phyloP scores from a whole-genome alignment of 2,113 vertebrate species.

The Chamaetylas fuelleborni region DNA sequence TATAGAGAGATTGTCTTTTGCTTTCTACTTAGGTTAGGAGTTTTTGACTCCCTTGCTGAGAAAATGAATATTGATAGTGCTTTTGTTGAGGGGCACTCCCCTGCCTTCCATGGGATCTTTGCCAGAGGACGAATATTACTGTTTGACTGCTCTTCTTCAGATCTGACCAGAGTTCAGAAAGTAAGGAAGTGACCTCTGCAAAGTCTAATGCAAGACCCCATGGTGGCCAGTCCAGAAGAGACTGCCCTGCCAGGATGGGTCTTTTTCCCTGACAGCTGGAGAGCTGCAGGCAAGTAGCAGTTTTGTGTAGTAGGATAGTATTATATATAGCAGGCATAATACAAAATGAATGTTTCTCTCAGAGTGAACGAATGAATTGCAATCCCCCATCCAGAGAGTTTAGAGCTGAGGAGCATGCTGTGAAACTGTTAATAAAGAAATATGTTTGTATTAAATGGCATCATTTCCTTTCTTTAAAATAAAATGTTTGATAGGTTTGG shows the following conservation, averaged over 20 bases:
- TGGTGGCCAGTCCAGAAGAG: not conserved
- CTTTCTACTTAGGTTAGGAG: not conserved
- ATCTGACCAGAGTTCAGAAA: not conserved
- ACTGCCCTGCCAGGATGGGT: not conserved
- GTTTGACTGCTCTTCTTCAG: not conserved
- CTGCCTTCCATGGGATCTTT: not conserved
- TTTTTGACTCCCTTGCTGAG: not conserved
- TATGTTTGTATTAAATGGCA: not conserved
- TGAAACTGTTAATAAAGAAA: constrained; percentile 31
- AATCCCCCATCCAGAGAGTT: not conserved
- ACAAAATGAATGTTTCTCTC: not conserved
- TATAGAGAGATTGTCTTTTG: not conserved
- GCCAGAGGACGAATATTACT: not conserved
- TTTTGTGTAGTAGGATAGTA: not conserved
- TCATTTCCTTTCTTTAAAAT: not conserved
- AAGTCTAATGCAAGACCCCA: not conserved
- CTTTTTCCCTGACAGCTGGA: not conserved
- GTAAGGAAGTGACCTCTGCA: not conserved
- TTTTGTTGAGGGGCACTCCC: not conserved
- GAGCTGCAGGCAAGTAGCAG: not conserved
- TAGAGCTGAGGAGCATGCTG: not conserved
- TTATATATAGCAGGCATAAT: not conserved
- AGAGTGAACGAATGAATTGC: not conserved
- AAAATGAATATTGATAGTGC: accelerated
- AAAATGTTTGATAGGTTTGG: not conserved